Percentiles rank a stretch among this genome's conserved stretches.
Evolutionary conservation across 2,113 vertebrate genomes (phyloP).

Genomic region (Phylloscopus trochiloides): DNA sequence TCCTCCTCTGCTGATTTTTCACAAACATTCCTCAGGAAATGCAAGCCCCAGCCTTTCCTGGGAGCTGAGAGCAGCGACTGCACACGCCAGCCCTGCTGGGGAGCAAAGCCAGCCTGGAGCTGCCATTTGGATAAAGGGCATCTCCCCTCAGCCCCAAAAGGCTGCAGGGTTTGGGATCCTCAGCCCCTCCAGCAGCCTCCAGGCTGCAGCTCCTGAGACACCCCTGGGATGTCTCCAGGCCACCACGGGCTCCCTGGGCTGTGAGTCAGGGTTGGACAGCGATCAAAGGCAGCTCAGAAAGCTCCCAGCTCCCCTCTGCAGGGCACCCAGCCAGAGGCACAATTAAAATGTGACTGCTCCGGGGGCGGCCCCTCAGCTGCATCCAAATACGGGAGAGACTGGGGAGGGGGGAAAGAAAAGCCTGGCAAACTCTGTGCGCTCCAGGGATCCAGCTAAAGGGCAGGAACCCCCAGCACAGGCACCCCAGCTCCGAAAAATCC

Average conservation of each 20-base stretch:
- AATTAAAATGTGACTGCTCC: not conserved
- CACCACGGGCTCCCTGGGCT: not conserved
- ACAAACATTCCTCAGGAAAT: not conserved
- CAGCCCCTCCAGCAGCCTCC: not conserved
- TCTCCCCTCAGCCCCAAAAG: not conserved
- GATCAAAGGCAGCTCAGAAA: slow-evolving; percentile 30
- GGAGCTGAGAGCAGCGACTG: not conserved
- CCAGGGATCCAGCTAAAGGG: not conserved
- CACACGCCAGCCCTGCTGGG: not conserved
- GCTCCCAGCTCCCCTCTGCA: not conserved
- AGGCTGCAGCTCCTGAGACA: not conserved
- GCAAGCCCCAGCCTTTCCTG: not conserved
- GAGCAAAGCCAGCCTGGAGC: not conserved
- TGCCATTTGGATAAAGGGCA: not conserved
- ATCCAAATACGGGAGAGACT: not conserved
- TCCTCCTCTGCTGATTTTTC: not conserved
- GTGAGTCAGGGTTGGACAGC: not conserved
- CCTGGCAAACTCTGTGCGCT: not conserved
- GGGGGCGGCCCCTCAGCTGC: not conserved
- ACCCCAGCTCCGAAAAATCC: not conserved
- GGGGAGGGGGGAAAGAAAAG: not conserved
- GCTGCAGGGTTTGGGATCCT: not conserved
- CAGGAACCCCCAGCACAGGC: not conserved
- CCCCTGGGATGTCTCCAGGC: not conserved
- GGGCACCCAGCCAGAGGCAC: not conserved